These are phyloP conservation scores for Phataginus tricuspis DNA, from an alignment of 2,797 vertebrate genomes.

Conservation along the genomic window DNA sequence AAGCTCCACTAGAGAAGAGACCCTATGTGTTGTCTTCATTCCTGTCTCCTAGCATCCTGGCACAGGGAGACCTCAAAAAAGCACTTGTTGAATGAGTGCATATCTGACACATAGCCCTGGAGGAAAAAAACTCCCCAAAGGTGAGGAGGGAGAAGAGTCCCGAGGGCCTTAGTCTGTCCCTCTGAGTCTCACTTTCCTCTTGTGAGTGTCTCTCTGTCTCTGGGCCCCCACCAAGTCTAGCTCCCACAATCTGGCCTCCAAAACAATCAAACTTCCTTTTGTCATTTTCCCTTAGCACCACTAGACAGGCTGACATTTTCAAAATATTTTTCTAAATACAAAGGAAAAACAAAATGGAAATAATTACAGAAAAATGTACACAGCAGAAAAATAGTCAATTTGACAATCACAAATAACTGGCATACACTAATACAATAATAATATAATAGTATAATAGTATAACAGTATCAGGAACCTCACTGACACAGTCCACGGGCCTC, in stretches of 20 bases:
- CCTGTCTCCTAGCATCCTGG: not conserved
- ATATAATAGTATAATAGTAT: not conserved
- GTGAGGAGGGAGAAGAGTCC: not conserved
- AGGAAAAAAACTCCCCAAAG: not conserved
- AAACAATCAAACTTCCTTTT: not conserved
- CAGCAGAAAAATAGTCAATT: not conserved
- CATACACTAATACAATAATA: not conserved
- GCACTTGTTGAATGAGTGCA: not conserved
- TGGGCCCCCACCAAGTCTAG: not conserved
- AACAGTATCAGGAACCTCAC: not conserved
- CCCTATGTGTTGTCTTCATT: not conserved
- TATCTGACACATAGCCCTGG: not conserved
- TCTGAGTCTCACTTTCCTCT: not conserved
- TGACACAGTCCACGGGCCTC: not conserved
- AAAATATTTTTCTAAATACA: constrained; percentile 35
- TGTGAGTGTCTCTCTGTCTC: not conserved
- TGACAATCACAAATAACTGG: not conserved
- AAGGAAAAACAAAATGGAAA: constrained; percentile 39
- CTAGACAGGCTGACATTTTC: not conserved
- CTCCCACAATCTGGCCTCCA: not conserved
- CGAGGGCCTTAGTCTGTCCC: not conserved
- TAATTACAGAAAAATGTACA: constrained; percentile 55
- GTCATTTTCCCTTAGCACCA: constrained; percentile 17
- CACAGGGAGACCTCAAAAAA: not conserved
- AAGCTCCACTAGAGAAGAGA: not conserved